These are phyloP conservation scores for Leptinotarsa haldemani DNA, from an alignment of 2,888 invertebrate genomes.

Conservation along the genomic window DNA sequence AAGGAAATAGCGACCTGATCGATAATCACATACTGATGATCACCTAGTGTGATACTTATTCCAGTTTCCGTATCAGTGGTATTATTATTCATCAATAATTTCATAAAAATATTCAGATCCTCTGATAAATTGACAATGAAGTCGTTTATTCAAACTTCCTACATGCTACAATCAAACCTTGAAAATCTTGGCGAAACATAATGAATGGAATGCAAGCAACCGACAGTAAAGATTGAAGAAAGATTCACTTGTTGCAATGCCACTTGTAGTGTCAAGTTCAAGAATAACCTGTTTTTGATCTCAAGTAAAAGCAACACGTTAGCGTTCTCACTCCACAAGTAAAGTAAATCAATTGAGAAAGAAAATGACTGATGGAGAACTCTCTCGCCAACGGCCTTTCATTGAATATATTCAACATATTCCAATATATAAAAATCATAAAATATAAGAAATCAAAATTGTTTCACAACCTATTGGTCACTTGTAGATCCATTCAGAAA, in stretches of 20 bases:
- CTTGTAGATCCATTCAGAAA: no score
- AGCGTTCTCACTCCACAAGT: slow-evolving; percentile 24
- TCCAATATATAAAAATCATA: neutral
- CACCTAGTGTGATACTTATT: neutral
- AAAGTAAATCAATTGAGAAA: slow-evolving; percentile 18
- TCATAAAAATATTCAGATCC: neutral
- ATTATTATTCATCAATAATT: neutral
- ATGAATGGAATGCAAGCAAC: slow-evolving; percentile 5
- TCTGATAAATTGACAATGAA: neutral
- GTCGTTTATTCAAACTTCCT: neutral
- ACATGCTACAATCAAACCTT: neutral
- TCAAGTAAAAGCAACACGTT: slow-evolving; percentile 28
- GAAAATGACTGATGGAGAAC: slow-evolving; percentile 19
- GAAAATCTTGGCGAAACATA: neutral
- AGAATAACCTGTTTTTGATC: slow-evolving; percentile 25
- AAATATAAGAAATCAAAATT: neutral
- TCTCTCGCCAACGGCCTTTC: slow-evolving; percentile 15
- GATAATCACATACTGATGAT: neutral
- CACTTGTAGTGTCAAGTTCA: slow-evolving; percentile 33
- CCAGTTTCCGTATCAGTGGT: neutral
- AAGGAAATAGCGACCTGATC: neutral
- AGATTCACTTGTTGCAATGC: slow-evolving; percentile 35
- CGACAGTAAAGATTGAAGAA: slow-evolving; percentile 2
- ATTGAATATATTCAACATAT: neutral
- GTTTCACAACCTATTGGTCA: neutral